These are phyloP conservation scores for Trilocha varians DNA, from an alignment of 2,888 invertebrate species.

Conservation along the genomic window DNA sequence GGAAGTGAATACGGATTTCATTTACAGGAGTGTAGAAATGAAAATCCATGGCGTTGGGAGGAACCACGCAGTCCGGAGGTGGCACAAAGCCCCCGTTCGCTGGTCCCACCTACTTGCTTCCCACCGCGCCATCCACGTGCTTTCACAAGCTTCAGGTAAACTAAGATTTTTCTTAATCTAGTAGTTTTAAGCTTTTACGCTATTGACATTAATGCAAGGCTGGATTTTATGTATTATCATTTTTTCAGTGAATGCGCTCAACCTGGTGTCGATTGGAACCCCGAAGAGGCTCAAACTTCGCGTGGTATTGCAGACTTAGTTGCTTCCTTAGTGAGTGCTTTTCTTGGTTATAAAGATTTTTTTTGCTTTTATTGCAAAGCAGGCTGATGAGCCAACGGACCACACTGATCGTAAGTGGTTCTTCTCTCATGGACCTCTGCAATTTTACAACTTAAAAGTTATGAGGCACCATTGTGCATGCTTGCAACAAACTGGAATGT, in stretches of 20 bases:
- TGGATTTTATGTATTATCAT: conserved; percentile 8
- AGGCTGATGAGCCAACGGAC: too few species aligned
- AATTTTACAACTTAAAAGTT: too few species aligned
- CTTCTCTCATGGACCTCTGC: too few species aligned
- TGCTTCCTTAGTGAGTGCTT: conserved; percentile 50
- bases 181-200: background rate
- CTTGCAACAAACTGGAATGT: conserved; percentile 15
- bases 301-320: conserved; percentile 50
- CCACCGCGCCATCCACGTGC: conserved; percentile 45
- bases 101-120: conserved; percentile 56
- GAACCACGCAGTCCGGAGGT: conserved; percentile 54
- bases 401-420: too few species aligned
- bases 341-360: conserved; percentile 6
- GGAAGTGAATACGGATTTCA: background rate
- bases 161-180: conserved; percentile 1
- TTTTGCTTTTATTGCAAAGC: background rate
- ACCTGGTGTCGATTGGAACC: conserved; percentile 40
- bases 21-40: conserved; percentile 26
- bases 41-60: conserved; percentile 47
- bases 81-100: conserved; percentile 51
- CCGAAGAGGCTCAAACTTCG: conserved; percentile 27
- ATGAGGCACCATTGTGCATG: background rate
- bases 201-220: too few species aligned
- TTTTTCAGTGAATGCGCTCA: conserved; percentile 57
- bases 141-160: conserved; percentile 53